phyloP scores from a whole-genome alignment of 2,888 invertebrate species.

The Polietes domitor region DNA sequence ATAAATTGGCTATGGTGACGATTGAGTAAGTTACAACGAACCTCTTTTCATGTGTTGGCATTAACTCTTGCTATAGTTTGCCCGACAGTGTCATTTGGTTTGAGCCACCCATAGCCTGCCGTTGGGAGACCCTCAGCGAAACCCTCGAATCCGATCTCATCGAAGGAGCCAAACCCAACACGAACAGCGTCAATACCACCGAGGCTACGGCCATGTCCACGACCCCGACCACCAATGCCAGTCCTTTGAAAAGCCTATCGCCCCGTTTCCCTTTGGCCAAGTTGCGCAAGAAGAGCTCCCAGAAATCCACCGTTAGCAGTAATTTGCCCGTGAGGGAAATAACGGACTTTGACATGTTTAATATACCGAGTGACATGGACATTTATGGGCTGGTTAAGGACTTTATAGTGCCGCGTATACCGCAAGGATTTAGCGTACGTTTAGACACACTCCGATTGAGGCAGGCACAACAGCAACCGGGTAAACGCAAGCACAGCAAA shows the following conservation, averaged over 20 bases:
- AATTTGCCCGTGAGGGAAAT: conserved; percentile 73
- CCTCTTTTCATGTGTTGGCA: not conserved
- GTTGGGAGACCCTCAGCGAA: conserved; percentile 84
- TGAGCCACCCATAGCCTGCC: conserved; percentile 89
- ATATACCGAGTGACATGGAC: conserved; percentile 78
- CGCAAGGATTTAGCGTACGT: conserved; percentile 78
- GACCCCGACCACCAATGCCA: conserved; percentile 73
- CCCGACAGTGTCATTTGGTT: conserved; percentile 88
- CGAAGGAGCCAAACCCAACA: conserved; percentile 70
- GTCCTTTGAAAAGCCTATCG: conserved; percentile 73
- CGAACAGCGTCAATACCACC: conserved; percentile 56
- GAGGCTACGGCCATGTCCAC: conserved; percentile 73
- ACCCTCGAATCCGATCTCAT: conserved; percentile 77
- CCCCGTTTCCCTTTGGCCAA: conserved; percentile 72
- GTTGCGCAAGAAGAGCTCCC: conserved; percentile 70
- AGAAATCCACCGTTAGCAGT: conserved; percentile 66
- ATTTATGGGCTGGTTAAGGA: conserved; percentile 77
- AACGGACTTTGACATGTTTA: conserved; percentile 78
- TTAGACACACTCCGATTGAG: conserved; percentile 67
- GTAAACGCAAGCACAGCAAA: conserved; percentile 36
- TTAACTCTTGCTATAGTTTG: conserved; percentile 81
- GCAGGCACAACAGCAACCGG: conserved; percentile 6
- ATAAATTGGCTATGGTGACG: conserved; percentile 86
- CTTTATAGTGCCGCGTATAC: conserved; percentile 79
- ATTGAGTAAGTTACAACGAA: conserved; percentile 84